These are phyloP conservation scores for Neosilurus mollespiculum DNA, from an alignment of 2,797 vertebrate species.

Conservation along the genomic window DNA sequence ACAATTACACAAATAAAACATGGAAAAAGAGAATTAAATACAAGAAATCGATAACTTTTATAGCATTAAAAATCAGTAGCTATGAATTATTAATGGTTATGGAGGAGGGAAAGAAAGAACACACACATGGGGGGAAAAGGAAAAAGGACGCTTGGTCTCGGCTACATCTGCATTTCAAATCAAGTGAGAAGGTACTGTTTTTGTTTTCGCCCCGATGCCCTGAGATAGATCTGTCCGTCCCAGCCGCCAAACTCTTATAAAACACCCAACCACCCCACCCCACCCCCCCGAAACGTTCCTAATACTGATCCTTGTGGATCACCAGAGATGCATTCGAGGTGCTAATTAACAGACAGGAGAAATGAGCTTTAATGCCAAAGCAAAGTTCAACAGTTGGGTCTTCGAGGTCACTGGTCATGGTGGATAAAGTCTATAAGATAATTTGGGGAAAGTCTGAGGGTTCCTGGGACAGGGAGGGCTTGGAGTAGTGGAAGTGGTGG, in stretches of 20 bases:
- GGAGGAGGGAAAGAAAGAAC: slow-evolving; percentile 32
- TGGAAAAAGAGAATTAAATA: slow-evolving; percentile 72
- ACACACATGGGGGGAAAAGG: slow-evolving; percentile 41
- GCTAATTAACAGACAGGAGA: slow-evolving; percentile 19
- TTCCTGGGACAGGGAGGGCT: slow-evolving; percentile 57
- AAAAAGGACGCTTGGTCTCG: slow-evolving; percentile 58
- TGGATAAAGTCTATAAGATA: slow-evolving; percentile 54
- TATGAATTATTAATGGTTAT: slow-evolving; percentile 37
- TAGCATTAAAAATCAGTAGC: slow-evolving; percentile 69
- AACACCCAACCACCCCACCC: background rate
- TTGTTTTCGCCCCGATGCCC: slow-evolving; percentile 63
- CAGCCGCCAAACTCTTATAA: slow-evolving; percentile 25
- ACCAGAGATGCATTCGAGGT: slow-evolving; percentile 7
- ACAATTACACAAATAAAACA: slow-evolving; percentile 56
- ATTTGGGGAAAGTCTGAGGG: slow-evolving; percentile 66
- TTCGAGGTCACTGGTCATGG: slow-evolving; percentile 41
- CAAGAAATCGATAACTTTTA: slow-evolving; percentile 52
- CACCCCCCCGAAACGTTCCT: background rate
- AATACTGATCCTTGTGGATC: slow-evolving; percentile 11
- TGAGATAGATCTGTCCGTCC: slow-evolving; percentile 61
- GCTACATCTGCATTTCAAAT: slow-evolving; percentile 59
- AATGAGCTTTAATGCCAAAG: slow-evolving; percentile 24
- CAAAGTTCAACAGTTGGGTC: slow-evolving; percentile 8
- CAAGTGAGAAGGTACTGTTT: slow-evolving; percentile 46
- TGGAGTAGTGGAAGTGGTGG: slow-evolving; percentile 64